Conservation (phyloP, 2,888 invertebrate genomes). For the Poecilus cupreus region DNA sequence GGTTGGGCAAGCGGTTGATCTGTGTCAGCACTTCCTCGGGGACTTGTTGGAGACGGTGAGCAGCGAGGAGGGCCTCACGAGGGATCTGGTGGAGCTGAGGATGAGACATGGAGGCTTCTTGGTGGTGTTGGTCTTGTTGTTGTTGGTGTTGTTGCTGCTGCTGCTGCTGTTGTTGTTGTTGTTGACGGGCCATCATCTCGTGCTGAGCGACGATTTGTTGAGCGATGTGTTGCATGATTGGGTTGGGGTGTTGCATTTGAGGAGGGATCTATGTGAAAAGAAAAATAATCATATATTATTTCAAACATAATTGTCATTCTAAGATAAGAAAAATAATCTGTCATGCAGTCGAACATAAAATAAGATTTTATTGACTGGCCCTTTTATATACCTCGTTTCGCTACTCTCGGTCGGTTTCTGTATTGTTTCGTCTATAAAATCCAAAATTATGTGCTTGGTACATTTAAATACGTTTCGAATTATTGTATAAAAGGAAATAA, state of each 20-base stretch:
- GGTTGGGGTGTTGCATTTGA: conserved; percentile 73
- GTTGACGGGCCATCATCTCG: conserved; percentile 59
- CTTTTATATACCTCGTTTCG: too few relatives aligned
- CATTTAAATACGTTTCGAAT: too few relatives aligned
- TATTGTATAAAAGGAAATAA: too few relatives aligned
- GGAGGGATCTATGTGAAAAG: conserved; percentile 61
- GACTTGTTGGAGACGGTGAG: conserved; percentile 73
- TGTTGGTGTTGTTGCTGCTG: conserved; percentile 72
- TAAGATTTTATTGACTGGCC: too few relatives aligned
- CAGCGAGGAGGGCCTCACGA: conserved; percentile 65
- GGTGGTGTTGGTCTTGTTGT: conserved; percentile 51
- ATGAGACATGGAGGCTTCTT: conserved; percentile 54
- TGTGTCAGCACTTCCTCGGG: conserved; percentile 72
- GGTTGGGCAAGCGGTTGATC: conserved; percentile 69
- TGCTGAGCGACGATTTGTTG: conserved; percentile 71
- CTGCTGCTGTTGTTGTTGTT: conserved; percentile 67
- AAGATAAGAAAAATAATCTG: too few relatives aligned
- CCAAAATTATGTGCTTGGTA: too few relatives aligned
- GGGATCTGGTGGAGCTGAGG: conserved; percentile 52
- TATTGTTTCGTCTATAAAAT: too few relatives aligned
- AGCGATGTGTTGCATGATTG: conserved; percentile 71
- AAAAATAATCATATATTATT: background rate
- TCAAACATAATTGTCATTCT: too few relatives aligned
- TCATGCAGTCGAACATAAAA: too few relatives aligned
- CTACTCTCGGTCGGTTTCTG: too few relatives aligned